These are phyloP conservation scores for Lordiphosa mommai DNA, from an alignment of 1,140 invertebrate species.

Conservation along the genomic window DNA sequence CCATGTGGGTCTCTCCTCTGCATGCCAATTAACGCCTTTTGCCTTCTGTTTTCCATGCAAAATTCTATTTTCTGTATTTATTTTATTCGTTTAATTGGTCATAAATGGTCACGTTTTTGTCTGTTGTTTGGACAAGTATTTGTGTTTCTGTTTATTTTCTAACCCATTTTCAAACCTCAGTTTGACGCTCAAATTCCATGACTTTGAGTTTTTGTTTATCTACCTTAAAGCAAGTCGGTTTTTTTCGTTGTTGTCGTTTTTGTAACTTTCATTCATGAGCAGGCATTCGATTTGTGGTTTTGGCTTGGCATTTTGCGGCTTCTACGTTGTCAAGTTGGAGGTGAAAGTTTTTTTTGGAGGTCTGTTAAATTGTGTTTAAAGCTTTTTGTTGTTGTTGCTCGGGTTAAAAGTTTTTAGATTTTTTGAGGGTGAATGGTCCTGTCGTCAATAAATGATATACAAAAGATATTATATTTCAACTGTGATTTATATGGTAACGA, in stretches of 20 bases:
- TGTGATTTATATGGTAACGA: no score
- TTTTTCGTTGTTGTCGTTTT: constrained; percentile 25
- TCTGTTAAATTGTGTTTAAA: constrained; percentile 62
- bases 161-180: constrained; percentile 34
- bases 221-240: constrained; percentile 30
- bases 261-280: constrained; percentile 63
- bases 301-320: constrained; percentile 44
- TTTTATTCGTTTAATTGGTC: constrained; percentile 57
- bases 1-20: constrained; percentile 31
- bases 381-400: constrained; percentile 43
- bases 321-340: constrained; percentile 50
- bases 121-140: constrained; percentile 1
- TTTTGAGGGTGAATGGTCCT: background rate
- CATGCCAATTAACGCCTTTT: constrained; percentile 57
- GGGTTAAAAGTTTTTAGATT: constrained; percentile 18
- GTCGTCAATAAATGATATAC: no score
- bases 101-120: constrained; percentile 35
- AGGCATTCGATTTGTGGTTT: constrained; percentile 34
- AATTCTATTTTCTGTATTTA: constrained; percentile 20
- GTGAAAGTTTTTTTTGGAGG: constrained; percentile 65
- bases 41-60: constrained; percentile 23
- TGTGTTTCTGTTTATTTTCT: constrained; percentile 23
- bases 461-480: no score
- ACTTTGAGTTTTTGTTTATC: constrained; percentile 11
- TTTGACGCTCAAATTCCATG: constrained; percentile 32